These are phyloP conservation scores for Xiphorhynchus erythropygius DNA, from an alignment of 2,797 vertebrate species.

Conservation along the genomic window DNA sequence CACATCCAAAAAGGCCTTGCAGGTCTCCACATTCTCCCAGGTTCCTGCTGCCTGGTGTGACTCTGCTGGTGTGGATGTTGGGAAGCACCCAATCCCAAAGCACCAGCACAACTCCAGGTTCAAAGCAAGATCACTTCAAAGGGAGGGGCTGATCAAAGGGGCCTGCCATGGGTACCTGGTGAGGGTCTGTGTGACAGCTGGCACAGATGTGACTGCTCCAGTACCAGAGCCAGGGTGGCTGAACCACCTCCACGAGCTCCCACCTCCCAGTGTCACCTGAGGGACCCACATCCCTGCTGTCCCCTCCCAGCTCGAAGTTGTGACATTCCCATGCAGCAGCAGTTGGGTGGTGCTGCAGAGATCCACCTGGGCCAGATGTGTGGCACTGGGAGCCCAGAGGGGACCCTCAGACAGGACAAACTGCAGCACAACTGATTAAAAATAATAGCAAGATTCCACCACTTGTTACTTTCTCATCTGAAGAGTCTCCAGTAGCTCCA, in stretches of 20 bases:
- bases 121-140: not conserved
- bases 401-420: not conserved
- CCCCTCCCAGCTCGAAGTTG: not conserved
- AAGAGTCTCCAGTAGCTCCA: not conserved
- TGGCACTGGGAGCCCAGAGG: not conserved
- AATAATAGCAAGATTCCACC: not conserved
- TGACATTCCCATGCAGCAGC: fast-evolving
- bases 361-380: too few species aligned
- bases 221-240: too few species aligned
- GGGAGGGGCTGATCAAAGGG: not conserved
- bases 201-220: fast-evolving
- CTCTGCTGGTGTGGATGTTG: fast-evolving
- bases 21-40: fast-evolving
- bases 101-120: not conserved
- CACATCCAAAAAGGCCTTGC: fast-evolving
- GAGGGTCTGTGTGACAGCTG: fast-evolving
- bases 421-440: not conserved
- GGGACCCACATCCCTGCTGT: fast-evolving
- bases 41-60: fast-evolving
- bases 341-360: not conserved
- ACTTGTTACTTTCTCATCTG: slow-evolving; percentile 2
- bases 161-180: fast-evolving
- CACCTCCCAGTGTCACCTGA: not conserved
- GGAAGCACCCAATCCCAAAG: fast-evolving
- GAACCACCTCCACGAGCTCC: too few species aligned